Base-by-base conservation (phyloP, 2,797 vertebrate genomes). In the Neosalanx taihuensis region DNA sequence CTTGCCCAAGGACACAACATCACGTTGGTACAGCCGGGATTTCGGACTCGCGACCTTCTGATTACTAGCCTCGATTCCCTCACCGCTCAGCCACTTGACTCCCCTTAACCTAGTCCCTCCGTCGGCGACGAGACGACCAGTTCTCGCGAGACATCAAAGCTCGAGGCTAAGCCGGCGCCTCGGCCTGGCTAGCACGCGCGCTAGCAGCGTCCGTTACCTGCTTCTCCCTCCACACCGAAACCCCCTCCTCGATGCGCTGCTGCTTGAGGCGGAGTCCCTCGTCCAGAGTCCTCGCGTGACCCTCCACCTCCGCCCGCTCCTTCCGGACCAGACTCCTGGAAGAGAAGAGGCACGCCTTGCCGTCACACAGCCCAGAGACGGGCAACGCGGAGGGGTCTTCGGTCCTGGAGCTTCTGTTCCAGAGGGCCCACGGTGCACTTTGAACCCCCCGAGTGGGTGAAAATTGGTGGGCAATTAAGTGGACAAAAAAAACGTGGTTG, bases 181-280 rank as follows among this genome's bases (percentile, higher is more conserved):
- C 46, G 62, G 18, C 62, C 4, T 62, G 5, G 18, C 63, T 30
- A 66, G 62, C 57, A 70, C 65, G 46, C 56, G 7, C 10, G 12
- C 6, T 61, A n/a, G 41, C 18, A n/a, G 51, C 51, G n/a, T 7
- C 18, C 51, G 30, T 46, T 84, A 91, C 91, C 90, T 92, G 92
- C 76, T 90, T 92, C 83, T 91, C 91, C 76, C 87, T 89, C 90
- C 91, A 92, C 71, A 91, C 84, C 66, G 87, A 84, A 74, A 87
- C 85, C 57, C 90, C 91, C 76, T 93, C 91, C 84, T 91, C 87
- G 78, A 91, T 92, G 70, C 91, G 84, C 62, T 90, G 89, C 87
- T 87, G 86, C 79, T 91, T 91, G 70, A 92, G 86, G 64, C 80
- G 83, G 74, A 91, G 81, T 53, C 90, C 90, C 78, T 93, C 89